Conservation (phyloP, 1,140 invertebrate species). For the Dendrolimus kikuchii region DNA sequence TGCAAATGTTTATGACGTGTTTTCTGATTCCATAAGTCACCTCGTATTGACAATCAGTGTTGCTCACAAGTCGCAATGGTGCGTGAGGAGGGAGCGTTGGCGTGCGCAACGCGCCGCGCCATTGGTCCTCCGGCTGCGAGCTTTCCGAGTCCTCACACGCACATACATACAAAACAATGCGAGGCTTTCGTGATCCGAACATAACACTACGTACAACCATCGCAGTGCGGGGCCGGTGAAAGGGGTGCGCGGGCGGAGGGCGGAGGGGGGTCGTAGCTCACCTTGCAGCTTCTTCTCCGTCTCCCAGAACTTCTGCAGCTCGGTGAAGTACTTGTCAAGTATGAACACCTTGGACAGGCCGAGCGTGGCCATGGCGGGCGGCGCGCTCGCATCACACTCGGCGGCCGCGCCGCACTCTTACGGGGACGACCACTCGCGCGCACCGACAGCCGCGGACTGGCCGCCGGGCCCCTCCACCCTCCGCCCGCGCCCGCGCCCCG, state of each 20-base stretch:
- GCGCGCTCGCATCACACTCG: slow-evolving; percentile 56
- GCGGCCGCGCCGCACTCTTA: slow-evolving; percentile 50
- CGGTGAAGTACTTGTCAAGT: slow-evolving; percentile 97
- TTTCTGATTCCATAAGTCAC: too few relatives aligned
- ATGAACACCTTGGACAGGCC: slow-evolving; percentile 97
- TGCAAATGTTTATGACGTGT: too few relatives aligned
- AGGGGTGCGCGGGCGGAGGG: slow-evolving; percentile 12
- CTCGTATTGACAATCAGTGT: too few relatives aligned
- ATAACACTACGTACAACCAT: neutral
- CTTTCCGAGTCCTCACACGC: too few relatives aligned
- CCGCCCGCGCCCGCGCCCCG: slow-evolving; percentile 6
- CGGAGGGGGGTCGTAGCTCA: slow-evolving; percentile 61
- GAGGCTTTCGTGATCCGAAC: neutral
- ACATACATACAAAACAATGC: too few relatives aligned
- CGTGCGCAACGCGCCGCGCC: too few relatives aligned
- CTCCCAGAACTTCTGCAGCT: slow-evolving; percentile 97
- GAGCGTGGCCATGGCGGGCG: slow-evolving; percentile 86
- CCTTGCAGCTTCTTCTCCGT: slow-evolving; percentile 96
- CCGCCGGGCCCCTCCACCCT: slow-evolving; percentile 8
- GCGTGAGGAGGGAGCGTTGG: too few relatives aligned
- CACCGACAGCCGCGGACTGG: slow-evolving; percentile 35
- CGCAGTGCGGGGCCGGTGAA: slow-evolving; percentile 18
- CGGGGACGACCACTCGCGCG: slow-evolving; percentile 43
- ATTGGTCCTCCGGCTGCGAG: too few relatives aligned
- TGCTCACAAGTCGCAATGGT: too few relatives aligned